Evolutionary conservation across 2,888 invertebrate species (phyloP).

Genomic region (Lamellibrachia satsuma): DNA sequence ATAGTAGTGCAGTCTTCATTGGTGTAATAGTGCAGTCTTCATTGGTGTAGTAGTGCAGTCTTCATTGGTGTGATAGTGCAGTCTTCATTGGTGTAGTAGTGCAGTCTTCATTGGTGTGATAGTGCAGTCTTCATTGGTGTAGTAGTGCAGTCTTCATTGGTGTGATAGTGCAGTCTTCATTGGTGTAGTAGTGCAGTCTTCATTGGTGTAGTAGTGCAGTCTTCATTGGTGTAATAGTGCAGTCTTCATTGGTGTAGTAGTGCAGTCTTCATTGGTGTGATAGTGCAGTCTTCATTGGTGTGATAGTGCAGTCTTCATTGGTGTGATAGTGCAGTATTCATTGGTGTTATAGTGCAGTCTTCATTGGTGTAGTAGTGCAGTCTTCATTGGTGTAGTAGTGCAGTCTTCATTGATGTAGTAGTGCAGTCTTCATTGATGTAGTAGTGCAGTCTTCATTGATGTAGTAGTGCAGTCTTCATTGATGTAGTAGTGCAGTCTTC

Average conservation of each 20-base stretch:
- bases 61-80: background rate
- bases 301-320: background rate
- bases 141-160: background rate
- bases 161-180: background rate
- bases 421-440: background rate
- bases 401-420: background rate
- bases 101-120: background rate
- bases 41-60: background rate
- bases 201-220: background rate
- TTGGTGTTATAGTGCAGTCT: background rate
- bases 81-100: background rate
- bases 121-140: background rate
- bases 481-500: background rate
- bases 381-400: background rate
- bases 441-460: background rate
- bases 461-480: background rate
- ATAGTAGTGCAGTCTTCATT: background rate
- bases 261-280: background rate
- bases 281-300: background rate
- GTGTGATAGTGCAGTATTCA: background rate
- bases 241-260: background rate
- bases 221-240: background rate
- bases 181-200: background rate
- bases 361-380: background rate
- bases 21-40: background rate